Base-by-base conservation (phyloP, 2,888 invertebrate species). In the Caenorhabditis sp. region DNA sequence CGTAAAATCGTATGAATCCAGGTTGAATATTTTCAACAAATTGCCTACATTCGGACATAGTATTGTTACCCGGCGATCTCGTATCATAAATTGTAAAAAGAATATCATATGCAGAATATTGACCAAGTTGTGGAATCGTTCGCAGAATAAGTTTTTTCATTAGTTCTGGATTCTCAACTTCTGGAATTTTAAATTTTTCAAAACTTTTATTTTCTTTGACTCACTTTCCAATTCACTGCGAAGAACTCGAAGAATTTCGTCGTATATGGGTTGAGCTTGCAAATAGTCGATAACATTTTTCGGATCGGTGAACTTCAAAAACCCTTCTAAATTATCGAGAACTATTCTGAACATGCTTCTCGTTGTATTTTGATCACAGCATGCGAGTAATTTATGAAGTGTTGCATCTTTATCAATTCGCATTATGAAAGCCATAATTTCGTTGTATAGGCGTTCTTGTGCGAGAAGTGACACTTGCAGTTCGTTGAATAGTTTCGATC, bases 71-170 rank as follows among this genome's bases (percentile, higher is more conserved):
- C 19, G 65, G 58, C 6, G 55, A 43, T n/a, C 14, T 17, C 0
- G 27, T 53, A 0, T 59, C 19, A 37, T 62, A 71, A 10, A 78
- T 66, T 3, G 57, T 50, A 17, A 36, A 54, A 69, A 76, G 43
- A 1, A 78, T 12, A 54, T 78, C 76, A 54, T 66, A 74, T 12
- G 62, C 62, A 0, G 72, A 61, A 5, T 26, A 21, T 1, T 58
- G 23, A 17, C 69, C 69, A 23, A 78, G 51, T 10, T 59, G 24
- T 4, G 78, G 73, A 27, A 78, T 69, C 8, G 69, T 76, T 50
- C 71, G 53, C 12, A 78, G 55, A 23, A 72, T 50, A 10, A 62
- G 5, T 27, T 72, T 72, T 23, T 62, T 68, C 12, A 65, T 37
- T 23, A 60, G 55, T 10, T 26, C 26, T 5, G 51, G 14, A 19